Evolutionary conservation across 2,888 invertebrate species (phyloP), one percentile per base, ranked within the genome.

Genomic region (Dascillus cervinus): DNA sequence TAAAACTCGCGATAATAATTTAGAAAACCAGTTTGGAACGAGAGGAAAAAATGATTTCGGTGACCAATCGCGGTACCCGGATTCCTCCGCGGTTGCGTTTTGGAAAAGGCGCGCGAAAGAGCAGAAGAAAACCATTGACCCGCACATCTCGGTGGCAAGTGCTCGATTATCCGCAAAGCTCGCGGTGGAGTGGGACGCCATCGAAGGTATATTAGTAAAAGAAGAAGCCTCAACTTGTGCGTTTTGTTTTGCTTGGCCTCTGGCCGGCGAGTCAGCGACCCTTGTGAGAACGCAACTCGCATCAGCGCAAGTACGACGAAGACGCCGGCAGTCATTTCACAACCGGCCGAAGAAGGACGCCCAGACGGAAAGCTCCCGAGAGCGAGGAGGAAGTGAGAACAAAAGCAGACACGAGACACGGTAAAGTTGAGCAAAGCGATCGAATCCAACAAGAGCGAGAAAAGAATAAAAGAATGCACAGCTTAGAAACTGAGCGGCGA

Each of bases 301-400:
- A 39, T 34, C 32, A 67, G 63, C 63, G 68, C 65, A 64, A n/a
- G n/a, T 65, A 64, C 66, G 64, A 62, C 66, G 64, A 65, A 69
- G 70, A 69, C 66, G 67, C 69, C 67, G 62, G 62, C 65, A 65
- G 38, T 29, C 40, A 62, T 66, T 62, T 63, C 62, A 69, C 60
- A 67, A 69, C 66, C 61, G 58, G 62, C 66, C 60, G 63, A 64
- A 70, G 64, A 64, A 67, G 67, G 71, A 70, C 67, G 39, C 33
- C 10, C 21, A n/a, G 33, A 32, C 29, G 42, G 39, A 34, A 42
- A 41, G 47, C 47, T 39, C 39, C 44, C 46, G 43, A 46, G 52
- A 49, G 53, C 43, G 54, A 56, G 51, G 50, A 54, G 49, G 55
- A 54, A 51, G 52, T 49, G 53, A 54, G 57, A 59, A 60, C 60